Evolutionary conservation across 1,140 invertebrate species (phyloP), one percentile per base, ranked within the genome.

Genomic region (Hydropsyche tenuis): DNA sequence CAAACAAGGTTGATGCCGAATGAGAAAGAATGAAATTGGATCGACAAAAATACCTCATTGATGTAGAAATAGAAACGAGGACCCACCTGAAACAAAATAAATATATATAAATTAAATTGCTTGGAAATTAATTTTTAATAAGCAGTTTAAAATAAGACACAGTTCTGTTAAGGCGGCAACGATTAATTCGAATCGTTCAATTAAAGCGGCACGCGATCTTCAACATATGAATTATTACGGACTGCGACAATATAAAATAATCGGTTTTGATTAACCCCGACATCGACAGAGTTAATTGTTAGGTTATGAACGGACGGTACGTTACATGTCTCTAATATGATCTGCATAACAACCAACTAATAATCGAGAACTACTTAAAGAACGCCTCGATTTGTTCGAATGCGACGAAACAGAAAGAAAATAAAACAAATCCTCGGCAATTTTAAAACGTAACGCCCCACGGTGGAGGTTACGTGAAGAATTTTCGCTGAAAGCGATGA

Each of bases 251-350:
- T 60, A 60, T 60, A 60, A 60, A 60, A 60, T 60, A 60, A 60
- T 60, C 56, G 56, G 56, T 60, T 60, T 60, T 23, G 56, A 60
- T 60, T 60, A 60, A 60, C 56, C 56, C 30, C 56, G 56, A 60
- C 23, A 9, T 37, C 30, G 22, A 25, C 56, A 25, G 14, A 25
- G 56, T 60, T 60, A 60, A 60, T 60, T 60, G 56, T 25, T 14
- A 18, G 56, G 23, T 27, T 60, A 27, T 27, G 18, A 20, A 14
- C 56, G 56, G 22, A 25, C 20, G 22, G 25, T 11, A 22, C 20
- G 56, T 60, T 60, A 60, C 56, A 60, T 22, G 22, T 25, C 23
- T 23, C 23, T 11, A 53, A 53, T 20, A 25, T 60, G 56, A 25
- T 25, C 56, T 25, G 25, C 56, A 60, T 25, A 20, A 60, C 56